Percentiles rank a stretch among this genome's conserved stretches.
Evolutionary conservation across 2,797 vertebrate genomes (phyloP).

Genomic region (Eospalax fontanierii): DNA sequence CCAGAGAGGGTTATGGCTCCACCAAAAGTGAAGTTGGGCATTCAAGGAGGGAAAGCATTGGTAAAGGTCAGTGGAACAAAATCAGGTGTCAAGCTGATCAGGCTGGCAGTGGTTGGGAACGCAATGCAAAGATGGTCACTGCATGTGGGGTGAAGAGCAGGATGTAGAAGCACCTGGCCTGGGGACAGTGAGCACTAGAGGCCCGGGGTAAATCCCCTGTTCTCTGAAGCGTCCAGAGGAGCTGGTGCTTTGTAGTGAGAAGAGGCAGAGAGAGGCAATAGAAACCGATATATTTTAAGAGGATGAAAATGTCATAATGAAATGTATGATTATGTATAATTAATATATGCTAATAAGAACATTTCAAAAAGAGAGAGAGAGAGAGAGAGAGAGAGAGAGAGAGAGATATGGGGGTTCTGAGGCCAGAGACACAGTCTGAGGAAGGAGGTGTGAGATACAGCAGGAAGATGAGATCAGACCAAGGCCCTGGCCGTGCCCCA

Average conservation of each 20-base stretch:
- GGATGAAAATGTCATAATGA: background rate
- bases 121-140: background rate
- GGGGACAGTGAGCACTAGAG: background rate
- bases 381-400: background rate
- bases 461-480: background rate
- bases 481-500: background rate
- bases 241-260: too few relatives aligned
- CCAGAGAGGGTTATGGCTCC: accelerated
- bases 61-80: background rate
- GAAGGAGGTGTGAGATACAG: background rate
- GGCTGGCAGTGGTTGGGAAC: background rate
- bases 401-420: background rate
- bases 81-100: background rate
- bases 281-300: background rate
- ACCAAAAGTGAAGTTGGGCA: accelerated
- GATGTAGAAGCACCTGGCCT: background rate
- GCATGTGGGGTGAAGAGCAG: background rate
- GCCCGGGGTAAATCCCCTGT: accelerated
- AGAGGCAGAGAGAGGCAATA: background rate
- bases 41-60: too few relatives aligned
- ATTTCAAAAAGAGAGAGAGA: background rate
- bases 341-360: background rate
- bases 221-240: background rate
- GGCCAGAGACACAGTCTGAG: background rate
- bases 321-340: background rate